Conservation (phyloP, 1,140 invertebrate genomes). For the Tetragnatha versicolor region DNA sequence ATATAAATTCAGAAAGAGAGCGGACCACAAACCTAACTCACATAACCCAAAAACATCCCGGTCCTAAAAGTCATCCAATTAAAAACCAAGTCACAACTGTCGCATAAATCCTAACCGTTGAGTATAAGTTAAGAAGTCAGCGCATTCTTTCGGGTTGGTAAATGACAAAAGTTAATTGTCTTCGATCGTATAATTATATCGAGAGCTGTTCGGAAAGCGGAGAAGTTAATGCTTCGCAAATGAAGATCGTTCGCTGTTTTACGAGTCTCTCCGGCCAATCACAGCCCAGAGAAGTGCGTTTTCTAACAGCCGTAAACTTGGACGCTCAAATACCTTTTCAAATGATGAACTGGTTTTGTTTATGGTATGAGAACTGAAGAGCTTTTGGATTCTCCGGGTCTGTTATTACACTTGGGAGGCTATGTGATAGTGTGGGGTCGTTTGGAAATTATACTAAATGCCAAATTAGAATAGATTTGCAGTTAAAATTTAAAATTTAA, state of each 20-base stretch:
- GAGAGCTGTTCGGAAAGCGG: background rate
- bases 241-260: slow-evolving; percentile 22
- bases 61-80: slow-evolving; percentile 15
- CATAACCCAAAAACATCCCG: background rate
- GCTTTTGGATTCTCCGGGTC: no score
- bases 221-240: slow-evolving; percentile 4
- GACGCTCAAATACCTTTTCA: no score
- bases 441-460: no score
- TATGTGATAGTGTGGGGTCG: no score
- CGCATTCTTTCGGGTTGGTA: background rate
- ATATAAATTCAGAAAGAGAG: no score
- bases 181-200: background rate
- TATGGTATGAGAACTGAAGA: no score
- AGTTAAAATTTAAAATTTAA: no score
- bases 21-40: background rate
- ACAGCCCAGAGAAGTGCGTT: background rate
- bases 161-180: background rate
- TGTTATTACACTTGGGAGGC: no score
- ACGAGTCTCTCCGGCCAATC: background rate
- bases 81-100: background rate
- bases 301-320: background rate
- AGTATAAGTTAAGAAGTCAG: background rate
- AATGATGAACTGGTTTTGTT: no score
- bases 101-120: slow-evolving; percentile 3
- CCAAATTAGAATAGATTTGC: no score